Conservation (phyloP, 2,113 vertebrate genomes). For the Lagopus leucura region DNA sequence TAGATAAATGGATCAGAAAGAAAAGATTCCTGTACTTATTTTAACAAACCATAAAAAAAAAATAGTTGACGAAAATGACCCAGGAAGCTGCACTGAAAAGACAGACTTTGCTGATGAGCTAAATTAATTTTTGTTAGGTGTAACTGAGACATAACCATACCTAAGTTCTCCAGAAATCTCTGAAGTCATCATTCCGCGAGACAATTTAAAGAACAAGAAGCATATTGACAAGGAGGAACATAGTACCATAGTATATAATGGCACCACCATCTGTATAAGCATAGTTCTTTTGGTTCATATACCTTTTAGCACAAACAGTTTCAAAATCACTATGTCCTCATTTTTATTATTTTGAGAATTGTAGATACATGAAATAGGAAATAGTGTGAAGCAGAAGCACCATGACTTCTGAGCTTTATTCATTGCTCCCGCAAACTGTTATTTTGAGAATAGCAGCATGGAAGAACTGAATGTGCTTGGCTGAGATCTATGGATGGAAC, state of each 20-base stretch:
- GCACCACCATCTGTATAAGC: neutral
- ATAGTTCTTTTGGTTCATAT: neutral
- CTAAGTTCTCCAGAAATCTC: neutral
- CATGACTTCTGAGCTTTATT: neutral
- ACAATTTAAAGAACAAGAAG: neutral
- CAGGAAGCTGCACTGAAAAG: neutral
- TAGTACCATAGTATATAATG: neutral
- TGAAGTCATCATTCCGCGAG: neutral
- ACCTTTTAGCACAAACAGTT: neutral
- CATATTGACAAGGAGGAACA: neutral
- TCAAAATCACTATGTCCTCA: neutral
- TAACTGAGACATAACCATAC: neutral
- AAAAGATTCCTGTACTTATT: neutral
- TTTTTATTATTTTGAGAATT: neutral
- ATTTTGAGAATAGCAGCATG: neutral
- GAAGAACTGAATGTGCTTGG: neutral
- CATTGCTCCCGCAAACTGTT: neutral
- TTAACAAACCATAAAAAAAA: neutral
- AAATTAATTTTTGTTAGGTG: neutral
- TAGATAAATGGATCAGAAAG: neutral
- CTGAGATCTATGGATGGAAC: neutral
- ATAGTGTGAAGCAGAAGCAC: neutral
- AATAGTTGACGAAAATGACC: neutral
- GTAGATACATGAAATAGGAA: neutral
- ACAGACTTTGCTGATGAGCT: neutral